Conservation (phyloP, 2,888 invertebrate genomes). For the Charanyca ferruginea region DNA sequence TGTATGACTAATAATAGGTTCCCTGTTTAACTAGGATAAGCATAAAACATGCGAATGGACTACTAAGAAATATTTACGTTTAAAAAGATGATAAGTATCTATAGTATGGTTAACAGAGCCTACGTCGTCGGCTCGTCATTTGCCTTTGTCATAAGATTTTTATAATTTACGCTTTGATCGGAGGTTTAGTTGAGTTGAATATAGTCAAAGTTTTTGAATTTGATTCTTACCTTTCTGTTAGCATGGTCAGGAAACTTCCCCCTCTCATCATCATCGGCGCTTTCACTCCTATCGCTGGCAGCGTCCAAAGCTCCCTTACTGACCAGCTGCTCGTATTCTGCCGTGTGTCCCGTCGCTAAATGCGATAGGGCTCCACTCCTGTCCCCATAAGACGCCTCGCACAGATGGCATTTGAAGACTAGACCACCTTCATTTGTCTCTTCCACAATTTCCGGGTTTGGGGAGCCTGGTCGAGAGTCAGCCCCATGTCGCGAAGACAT, state of each 20-base stretch:
- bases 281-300: slow-evolving; percentile 92
- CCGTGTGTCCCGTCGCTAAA: slow-evolving; percentile 93
- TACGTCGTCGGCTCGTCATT: too few relatives aligned
- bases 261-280: slow-evolving; percentile 92
- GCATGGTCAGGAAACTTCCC: slow-evolving; percentile 97
- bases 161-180: too few relatives aligned
- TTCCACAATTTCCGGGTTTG: slow-evolving; percentile 77
- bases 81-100: too few relatives aligned
- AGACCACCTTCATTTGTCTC: slow-evolving; percentile 91
- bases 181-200: too few relatives aligned
- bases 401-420: slow-evolving; percentile 98
- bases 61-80: too few relatives aligned
- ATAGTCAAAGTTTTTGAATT: neutral
- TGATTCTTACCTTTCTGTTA: slow-evolving; percentile 94
- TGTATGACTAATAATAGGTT: too few relatives aligned
- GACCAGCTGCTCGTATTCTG: slow-evolving; percentile 95
- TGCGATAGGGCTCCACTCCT: slow-evolving; percentile 96
- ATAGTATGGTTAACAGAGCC: too few relatives aligned
- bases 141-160: too few relatives aligned
- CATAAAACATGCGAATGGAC: too few relatives aligned
- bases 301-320: slow-evolving; percentile 94
- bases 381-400: slow-evolving; percentile 96
- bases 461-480: slow-evolving; percentile 86
- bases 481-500: slow-evolving; percentile 93
- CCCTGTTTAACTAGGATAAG: too few relatives aligned